phyloP scores from a whole-genome alignment of 2,888 invertebrate genomes.

The Harpalus rubripes region DNA sequence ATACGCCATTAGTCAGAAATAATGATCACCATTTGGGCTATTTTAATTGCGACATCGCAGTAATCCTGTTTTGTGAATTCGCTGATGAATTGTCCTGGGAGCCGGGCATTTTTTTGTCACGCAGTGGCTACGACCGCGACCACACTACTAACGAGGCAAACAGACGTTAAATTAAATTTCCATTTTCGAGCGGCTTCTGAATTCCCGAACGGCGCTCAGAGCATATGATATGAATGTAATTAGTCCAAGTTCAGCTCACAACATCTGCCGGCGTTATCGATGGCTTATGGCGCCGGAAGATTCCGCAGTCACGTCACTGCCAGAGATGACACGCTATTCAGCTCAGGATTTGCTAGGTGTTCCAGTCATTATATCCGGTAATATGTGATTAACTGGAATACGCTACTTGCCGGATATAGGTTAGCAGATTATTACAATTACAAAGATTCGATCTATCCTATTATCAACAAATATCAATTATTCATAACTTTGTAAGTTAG shows the following conservation, averaged over 20 bases:
- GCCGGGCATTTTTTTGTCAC: slow-evolving; percentile 18
- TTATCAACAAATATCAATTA: neutral
- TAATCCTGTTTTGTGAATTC: slow-evolving; percentile 48
- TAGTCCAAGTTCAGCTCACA: slow-evolving; percentile 55
- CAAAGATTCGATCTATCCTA: neutral
- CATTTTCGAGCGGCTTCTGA: slow-evolving; percentile 47
- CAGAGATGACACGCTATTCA: slow-evolving; percentile 43
- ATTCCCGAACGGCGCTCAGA: slow-evolving; percentile 26
- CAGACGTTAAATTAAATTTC: slow-evolving; percentile 57
- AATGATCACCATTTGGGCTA: slow-evolving; percentile 36
- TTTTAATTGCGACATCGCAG: slow-evolving; percentile 38
- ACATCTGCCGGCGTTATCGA: slow-evolving; percentile 49
- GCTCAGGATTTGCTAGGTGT: slow-evolving; percentile 21
- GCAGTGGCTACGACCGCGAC: neutral
- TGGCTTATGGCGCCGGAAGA: slow-evolving; percentile 11
- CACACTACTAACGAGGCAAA: slow-evolving; percentile 50
- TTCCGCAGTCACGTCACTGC: slow-evolving; percentile 35
- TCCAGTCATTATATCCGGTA: slow-evolving; percentile 2
- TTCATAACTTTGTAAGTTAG: neutral
- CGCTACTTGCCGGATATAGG: neutral
- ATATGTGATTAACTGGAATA: neutral
- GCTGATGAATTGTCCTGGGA: slow-evolving; percentile 30
- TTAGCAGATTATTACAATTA: neutral
- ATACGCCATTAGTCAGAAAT: slow-evolving; percentile 29
- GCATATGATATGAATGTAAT: slow-evolving; percentile 65